Base-by-base conservation (phyloP, 2,797 vertebrate species). In the Coccyzus lansbergi region DNA sequence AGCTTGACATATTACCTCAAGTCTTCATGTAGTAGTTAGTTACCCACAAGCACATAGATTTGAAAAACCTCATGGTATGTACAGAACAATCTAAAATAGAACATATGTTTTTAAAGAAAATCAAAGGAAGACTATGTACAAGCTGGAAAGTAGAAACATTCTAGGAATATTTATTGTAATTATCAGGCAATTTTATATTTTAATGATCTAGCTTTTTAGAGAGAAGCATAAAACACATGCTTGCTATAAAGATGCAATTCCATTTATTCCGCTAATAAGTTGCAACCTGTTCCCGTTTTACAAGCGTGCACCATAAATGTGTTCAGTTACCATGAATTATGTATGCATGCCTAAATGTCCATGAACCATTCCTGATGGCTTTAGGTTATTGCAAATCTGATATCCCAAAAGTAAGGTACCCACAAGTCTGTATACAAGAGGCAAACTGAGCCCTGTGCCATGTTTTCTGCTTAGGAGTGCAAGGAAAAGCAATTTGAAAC, bases 261-360 rank as follows among this genome's bases (percentile, higher is more conserved):
- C 86, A 86, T 95, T 93, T 95, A 95, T 96, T 93, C 83, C 71
- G 67, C 90, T 94, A 94, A 87, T 90, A 96, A 93, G 46, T 93
- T 90, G 83, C 91, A 96, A 96, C 90, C 87, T 91, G 93, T 75
- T 96, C 92, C 83, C 3, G 0, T 86, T 96, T 95, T 90, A 92
- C 10, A 59, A 95, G 80, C 4, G 0, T 3, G 52, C 62, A 74
- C 87, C 87, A 76, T 65, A 89, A 95, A 89, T 5, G 77, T 33
- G 88, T 90, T 95, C 85, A 44, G 88, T 87, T 94, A 94, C 40
- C 60, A 59, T 75, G 58, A 94, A 93, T 95, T 95, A 86, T 12
- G 15, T 40, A 92, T 78, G 62, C 86, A 52, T 85, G 79, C 88
- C 88, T 87, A 65, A 93, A 78, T 11, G 84, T 81, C 89, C 93